Percentiles rank a stretch among this genome's conserved stretches.
Conservation (phyloP, 37 sponge, comb jelly and placozoan species). For the Tethya wilhelma region DNA sequence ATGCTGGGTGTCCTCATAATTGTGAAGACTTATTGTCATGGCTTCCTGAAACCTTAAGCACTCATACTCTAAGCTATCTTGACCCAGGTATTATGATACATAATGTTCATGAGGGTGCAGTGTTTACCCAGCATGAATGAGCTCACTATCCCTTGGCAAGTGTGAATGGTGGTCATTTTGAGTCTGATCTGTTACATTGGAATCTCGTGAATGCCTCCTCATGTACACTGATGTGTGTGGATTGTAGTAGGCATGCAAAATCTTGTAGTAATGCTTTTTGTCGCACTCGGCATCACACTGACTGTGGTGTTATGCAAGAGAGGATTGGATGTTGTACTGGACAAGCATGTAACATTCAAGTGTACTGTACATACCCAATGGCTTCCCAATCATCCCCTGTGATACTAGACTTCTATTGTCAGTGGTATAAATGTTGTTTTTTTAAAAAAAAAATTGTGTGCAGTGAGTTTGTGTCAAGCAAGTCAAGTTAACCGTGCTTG, state of each 20-base stretch:
- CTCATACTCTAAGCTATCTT: constrained; percentile 75
- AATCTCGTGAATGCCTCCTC: no score
- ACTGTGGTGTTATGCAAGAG: no score
- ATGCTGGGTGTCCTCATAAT: constrained; percentile 89
- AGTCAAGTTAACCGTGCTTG: constrained; percentile 68
- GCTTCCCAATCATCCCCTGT: neutral
- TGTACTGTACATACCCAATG: neutral
- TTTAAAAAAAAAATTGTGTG: no score
- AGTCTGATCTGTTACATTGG: no score
- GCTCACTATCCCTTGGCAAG: no score
- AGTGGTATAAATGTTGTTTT: no score
- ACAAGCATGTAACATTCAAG: no score
- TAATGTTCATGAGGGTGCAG: neutral
- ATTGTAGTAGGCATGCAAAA: neutral
- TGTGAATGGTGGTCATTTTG: no score
- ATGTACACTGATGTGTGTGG: neutral
- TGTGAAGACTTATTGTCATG: constrained; percentile 95
- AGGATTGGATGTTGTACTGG: no score
- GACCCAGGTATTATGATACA: constrained; percentile 90
- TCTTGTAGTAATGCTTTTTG: no score
- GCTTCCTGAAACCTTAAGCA: constrained; percentile 81
- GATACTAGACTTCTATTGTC: neutral
- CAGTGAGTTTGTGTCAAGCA: constrained; percentile 75
- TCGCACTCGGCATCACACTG: no score
- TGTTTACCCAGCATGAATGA: no score